phyloP scores from a whole-genome alignment of 2,888 invertebrate genomes.

The Glomeris marginata region DNA sequence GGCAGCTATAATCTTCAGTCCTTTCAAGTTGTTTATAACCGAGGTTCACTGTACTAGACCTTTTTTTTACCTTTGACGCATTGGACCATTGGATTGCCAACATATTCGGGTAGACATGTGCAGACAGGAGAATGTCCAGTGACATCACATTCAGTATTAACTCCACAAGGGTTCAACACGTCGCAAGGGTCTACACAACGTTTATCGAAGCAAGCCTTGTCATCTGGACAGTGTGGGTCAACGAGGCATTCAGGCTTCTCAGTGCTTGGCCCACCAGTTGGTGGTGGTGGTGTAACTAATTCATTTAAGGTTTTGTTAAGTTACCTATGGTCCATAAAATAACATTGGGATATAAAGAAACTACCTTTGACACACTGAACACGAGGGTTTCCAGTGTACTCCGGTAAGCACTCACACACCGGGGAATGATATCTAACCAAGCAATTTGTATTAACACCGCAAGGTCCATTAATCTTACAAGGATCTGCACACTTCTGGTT shows the following conservation, averaged over 20 bases:
- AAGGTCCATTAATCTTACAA: conserved; percentile 19
- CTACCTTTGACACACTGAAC: conserved; percentile 17
- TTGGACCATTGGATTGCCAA: conserved; percentile 59
- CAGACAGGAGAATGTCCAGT: conserved; percentile 64
- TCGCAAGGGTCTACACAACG: conserved; percentile 59
- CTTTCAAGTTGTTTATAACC: too few relatives aligned
- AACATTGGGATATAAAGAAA: not conserved
- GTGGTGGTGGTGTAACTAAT: conserved; percentile 1
- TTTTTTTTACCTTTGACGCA: conserved; percentile 34
- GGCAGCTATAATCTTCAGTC: too few relatives aligned
- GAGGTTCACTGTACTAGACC: not conserved
- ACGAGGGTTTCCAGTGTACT: conserved; percentile 19
- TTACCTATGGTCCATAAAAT: too few relatives aligned
- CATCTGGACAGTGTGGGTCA: conserved; percentile 34
- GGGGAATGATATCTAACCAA: conserved; percentile 17
- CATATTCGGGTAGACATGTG: conserved; percentile 52
- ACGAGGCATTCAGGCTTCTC: conserved; percentile 10
- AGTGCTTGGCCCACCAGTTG: not conserved
- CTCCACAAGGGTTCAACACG: conserved; percentile 49
- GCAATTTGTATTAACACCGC: conserved; percentile 19
- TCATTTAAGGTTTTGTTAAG: not conserved
- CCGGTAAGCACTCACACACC: conserved; percentile 18
- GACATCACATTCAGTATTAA: conserved; percentile 60
- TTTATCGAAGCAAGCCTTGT: conserved; percentile 61
- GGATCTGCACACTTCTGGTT: conserved; percentile 56